Evolutionary conservation across 2,888 invertebrate genomes (phyloP).

Genomic region (Ctenicera cuprea): DNA sequence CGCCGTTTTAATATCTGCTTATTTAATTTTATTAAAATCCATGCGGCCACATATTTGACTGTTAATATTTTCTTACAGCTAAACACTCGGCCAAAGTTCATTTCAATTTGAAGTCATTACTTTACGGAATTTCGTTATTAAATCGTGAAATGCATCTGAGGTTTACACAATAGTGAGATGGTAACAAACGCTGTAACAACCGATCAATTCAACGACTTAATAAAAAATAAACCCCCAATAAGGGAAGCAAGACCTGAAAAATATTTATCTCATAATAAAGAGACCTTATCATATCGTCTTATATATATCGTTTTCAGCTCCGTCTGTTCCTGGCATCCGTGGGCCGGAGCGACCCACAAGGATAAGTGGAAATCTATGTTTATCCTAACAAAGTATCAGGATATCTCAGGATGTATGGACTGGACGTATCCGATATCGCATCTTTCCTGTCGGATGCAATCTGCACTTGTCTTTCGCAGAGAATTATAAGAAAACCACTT

Average conservation of each 20-base stretch:
- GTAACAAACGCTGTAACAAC: too few species aligned
- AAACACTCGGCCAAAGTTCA: too few species aligned
- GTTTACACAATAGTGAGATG: too few species aligned
- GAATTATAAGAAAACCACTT: conserved; percentile 21
- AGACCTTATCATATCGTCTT: conserved; percentile 46
- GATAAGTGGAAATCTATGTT: conserved; percentile 58
- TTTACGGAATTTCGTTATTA: too few species aligned
- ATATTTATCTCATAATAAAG: conserved; percentile 44
- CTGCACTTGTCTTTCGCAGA: conserved; percentile 44
- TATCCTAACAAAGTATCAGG: conserved; percentile 56
- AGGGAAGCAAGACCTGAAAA: conserved; percentile 34
- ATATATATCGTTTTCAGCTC: conserved; percentile 40
- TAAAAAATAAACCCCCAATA: conserved; percentile 29
- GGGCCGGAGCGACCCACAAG: conserved; percentile 50
- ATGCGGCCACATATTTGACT: too few species aligned
- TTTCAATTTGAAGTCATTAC: too few species aligned
- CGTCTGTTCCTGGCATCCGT: conserved; percentile 46
- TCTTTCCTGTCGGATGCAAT: conserved; percentile 50
- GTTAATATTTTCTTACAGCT: too few species aligned
- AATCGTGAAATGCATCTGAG: too few species aligned
- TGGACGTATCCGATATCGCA: conserved; percentile 52
- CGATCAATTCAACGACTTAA: conserved; percentile 22
- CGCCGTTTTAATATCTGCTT: too few species aligned
- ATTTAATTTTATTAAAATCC: too few species aligned
- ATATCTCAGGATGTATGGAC: conserved; percentile 48